Evolutionary conservation across 1,140 invertebrate species (phyloP), one percentile per base, ranked within the genome.

Genomic region (Procambarus clarkii): DNA sequence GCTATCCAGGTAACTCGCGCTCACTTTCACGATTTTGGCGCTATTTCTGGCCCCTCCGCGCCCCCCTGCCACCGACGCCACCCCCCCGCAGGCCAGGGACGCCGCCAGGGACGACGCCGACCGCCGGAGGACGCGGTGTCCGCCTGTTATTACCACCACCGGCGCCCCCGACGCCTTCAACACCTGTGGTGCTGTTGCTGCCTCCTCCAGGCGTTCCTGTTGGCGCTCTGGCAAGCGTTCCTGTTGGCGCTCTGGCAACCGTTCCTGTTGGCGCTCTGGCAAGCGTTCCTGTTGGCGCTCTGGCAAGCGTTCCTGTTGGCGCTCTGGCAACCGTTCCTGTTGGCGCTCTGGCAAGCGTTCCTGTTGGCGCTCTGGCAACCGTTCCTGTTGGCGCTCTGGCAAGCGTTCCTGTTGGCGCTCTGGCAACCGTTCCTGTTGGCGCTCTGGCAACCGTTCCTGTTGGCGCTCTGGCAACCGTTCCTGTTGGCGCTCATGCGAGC

Each of bases 91-190:
- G 13, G 81, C 45, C 13, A 83, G 81, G 13, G 58, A 83, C 0
- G 81, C 60, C 9, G 81, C 34, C 34, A 83, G 58, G 13, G 81
- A 83, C 3, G 58, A 69, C 8, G 81, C 58, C 2, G 81, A 83
- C n/a, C 81, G n/a, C 0, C 81, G 81, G 8, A 83, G 18, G 24
- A 64, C 54, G 2, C 81, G 60, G 58, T 24, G 34, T 46, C 34
- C 81, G 3, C 15, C 81, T 5, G 15, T 15, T 3, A 48, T 3
- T 54, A 83, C 58, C 81, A 83, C 44, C 58, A 60, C 81, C 1
- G 81, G 13, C 34, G 69, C 81, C 1, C 81, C 69, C 15, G 34
- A n/a, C 0, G 46, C 60, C 80, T 60, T 34, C 50, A 82, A 50
- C 80, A 82, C 50, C 24, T 44, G 34, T 60, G 24, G n/a, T 13